Base-by-base conservation (phyloP, 37 sponge, comb jelly and placozoan genomes). In the Chondrosia reniformis region DNA sequence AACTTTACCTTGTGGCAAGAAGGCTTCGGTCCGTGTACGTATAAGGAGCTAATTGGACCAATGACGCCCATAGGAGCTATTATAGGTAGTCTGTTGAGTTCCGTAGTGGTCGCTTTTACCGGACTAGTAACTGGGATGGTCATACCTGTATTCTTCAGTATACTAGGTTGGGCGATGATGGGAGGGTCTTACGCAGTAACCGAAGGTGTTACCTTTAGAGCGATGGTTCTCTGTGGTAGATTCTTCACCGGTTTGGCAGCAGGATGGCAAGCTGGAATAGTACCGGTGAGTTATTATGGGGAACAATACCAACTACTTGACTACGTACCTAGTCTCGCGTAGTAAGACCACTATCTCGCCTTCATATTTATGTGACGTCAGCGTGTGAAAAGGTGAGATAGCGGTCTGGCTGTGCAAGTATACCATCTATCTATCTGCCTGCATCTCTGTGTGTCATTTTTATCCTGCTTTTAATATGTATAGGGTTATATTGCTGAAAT, bases 401-500 rank as follows among this genome's bases (percentile, higher is more conserved):
- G 52, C n/a, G 52, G 52, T 49, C 52, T 49, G 52, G 52, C 52
- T 49, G 15, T 15, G 52, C 52, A 15, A 49, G 52, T n/a, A n/a
- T n/a, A n/a, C n/a, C n/a, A n/a, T n/a, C n/a, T n/a, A n/a, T n/a
- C n/a, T n/a, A n/a, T n/a, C n/a, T n/a, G n/a, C n/a, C n/a, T n/a
- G n/a, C n/a, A n/a, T n/a, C n/a, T n/a, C n/a, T n/a, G n/a, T n/a
- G n/a, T n/a, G n/a, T n/a, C n/a, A n/a, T n/a, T n/a, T n/a, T n/a
- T n/a, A n/a, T n/a, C n/a, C n/a, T n/a, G n/a, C n/a, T n/a, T n/a
- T n/a, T n/a, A n/a, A n/a, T n/a, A n/a, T n/a, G n/a, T 6, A 8
- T 54, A 94, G 95, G 84, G 91, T 24, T 94, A 94, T 45, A 82
- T 91, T 21, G 45, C 83, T 13, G 95, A 94, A 58, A 75, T 94